Evolutionary conservation across 2,113 vertebrate genomes (phyloP), one percentile per base, ranked within the genome.

Genomic region (Tupaia chinensis): DNA sequence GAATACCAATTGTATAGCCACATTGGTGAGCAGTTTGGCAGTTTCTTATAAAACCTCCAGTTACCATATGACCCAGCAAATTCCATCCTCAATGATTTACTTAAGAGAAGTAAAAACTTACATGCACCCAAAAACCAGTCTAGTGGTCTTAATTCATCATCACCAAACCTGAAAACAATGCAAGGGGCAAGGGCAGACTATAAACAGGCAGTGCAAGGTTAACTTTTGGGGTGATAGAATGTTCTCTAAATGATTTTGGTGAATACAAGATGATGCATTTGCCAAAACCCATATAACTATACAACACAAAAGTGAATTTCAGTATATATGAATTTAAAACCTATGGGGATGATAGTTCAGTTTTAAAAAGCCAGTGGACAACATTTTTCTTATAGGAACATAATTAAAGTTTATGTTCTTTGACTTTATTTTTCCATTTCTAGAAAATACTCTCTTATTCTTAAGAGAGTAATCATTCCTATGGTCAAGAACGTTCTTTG

Each of bases 341-440:
- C 11, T 60, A 34, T 69, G 2, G 2, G 1, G 53, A 61, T 76
- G 16, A 76, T 79, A 86, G 93, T 60, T 44, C 76, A 79, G 76
- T 44, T 44, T 44, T 27, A 15, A 10, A 56, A 22, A 81, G 1
- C 22, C 92, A 69, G 70, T 16, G 66, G 34, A 19, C 16, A 95
- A 5, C 25, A 34, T n/a, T 89, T 93, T 89, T 20, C 27, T 20
- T 76, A 10, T 0, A 83, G 92, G n/a, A 69, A 83, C 53, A 9
- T 69, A 77, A 60, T 58, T 83, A 23, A 95, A 70, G 27, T 79
- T 81, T 22, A 70, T 72, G 44, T 68, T 15, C 12, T 9, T 77
- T 73, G 22, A 84, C 12, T 89, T 92, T 77, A 23, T 87, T 83
- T 93, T 89, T 80, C 5, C 32, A 70, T 92, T 95, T 95, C 53